Percentiles rank a stretch among this genome's conserved stretches.
These are phyloP conservation scores for Drosophila suboccidentalis DNA, from an alignment of 2,888 invertebrate genomes.

Conservation along the genomic window DNA sequence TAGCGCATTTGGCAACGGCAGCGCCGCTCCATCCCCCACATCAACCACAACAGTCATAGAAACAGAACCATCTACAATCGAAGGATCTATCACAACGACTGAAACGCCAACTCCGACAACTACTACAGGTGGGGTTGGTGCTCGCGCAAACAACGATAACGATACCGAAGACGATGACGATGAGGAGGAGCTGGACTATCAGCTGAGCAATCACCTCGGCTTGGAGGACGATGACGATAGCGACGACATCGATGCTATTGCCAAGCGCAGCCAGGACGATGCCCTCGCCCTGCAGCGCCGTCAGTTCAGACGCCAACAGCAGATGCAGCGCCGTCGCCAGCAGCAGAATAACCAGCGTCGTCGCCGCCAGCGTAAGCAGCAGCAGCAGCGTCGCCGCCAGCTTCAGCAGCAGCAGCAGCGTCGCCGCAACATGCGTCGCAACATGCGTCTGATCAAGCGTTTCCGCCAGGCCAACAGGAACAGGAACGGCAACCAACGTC, in stretches of 20 bases:
- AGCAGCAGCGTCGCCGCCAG: slow-evolving; percentile 48
- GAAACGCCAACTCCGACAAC: background rate
- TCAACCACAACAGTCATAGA: background rate
- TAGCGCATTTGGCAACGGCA: slow-evolving; percentile 3
- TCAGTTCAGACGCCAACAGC: slow-evolving; percentile 44
- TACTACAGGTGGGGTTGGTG: background rate
- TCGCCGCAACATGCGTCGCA: slow-evolving; percentile 48
- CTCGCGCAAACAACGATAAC: slow-evolving; percentile 16
- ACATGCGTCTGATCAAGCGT: slow-evolving; percentile 48
- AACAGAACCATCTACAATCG: background rate
- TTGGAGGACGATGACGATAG: slow-evolving; percentile 33
- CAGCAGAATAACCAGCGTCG: slow-evolving; percentile 49
- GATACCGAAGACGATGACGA: slow-evolving; percentile 32
- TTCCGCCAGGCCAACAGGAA: slow-evolving; percentile 47
- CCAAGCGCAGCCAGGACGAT: slow-evolving; percentile 40
- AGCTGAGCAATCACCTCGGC: slow-evolving; percentile 14
- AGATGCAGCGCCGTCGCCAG: slow-evolving; percentile 49
- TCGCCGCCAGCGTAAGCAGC: slow-evolving; percentile 54
- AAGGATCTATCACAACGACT: background rate
- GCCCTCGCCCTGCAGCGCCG: slow-evolving; percentile 43
- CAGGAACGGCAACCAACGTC: slow-evolving; percentile 32
- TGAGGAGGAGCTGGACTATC: slow-evolving; percentile 21
- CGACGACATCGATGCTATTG: background rate
- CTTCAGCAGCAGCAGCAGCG: slow-evolving; percentile 52
- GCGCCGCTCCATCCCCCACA: background rate